A percentile compares a stretch with the other conserved stretches of the same genome.
These are phyloP conservation scores for Melanchra persicariae DNA, from an alignment of 2,888 invertebrate species.

Conservation along the genomic window DNA sequence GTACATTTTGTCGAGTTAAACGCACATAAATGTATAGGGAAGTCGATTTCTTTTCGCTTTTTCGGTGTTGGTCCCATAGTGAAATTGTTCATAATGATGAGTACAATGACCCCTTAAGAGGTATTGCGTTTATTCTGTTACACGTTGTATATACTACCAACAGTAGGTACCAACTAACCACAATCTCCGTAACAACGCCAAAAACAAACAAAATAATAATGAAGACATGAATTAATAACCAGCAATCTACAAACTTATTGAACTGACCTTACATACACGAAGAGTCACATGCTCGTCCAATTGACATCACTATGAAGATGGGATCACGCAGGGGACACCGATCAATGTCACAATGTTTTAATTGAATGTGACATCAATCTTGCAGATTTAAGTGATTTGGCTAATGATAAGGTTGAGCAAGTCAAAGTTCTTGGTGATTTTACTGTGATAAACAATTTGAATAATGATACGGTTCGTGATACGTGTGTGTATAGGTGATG, in stretches of 20 bases:
- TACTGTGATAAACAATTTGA: conserved; percentile 22
- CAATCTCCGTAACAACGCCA: background rate
- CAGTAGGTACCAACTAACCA: background rate
- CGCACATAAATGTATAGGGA: too few relatives aligned
- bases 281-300: conserved; percentile 42
- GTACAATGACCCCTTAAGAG: too few relatives aligned
- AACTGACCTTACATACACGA: conserved; percentile 25
- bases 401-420: conserved; percentile 29
- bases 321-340: conserved; percentile 7
- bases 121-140: too few relatives aligned
- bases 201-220: conserved; percentile 22
- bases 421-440: conserved; percentile 37
- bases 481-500: conserved; percentile 6
- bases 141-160: too few relatives aligned
- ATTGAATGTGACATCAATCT: conserved; percentile 26
- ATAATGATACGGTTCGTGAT: conserved; percentile 8
- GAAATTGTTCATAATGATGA: too few relatives aligned
- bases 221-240: conserved; percentile 16
- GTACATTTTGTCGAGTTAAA: too few relatives aligned
- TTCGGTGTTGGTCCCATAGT: too few relatives aligned
- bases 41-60: too few relatives aligned
- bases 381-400: conserved; percentile 3
- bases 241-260: conserved; percentile 14
- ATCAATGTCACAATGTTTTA: conserved; percentile 40
- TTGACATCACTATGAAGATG: conserved; percentile 13